Evolutionary conservation across 1,140 invertebrate genomes (phyloP).

Genomic region (Anthonomus grandis): DNA sequence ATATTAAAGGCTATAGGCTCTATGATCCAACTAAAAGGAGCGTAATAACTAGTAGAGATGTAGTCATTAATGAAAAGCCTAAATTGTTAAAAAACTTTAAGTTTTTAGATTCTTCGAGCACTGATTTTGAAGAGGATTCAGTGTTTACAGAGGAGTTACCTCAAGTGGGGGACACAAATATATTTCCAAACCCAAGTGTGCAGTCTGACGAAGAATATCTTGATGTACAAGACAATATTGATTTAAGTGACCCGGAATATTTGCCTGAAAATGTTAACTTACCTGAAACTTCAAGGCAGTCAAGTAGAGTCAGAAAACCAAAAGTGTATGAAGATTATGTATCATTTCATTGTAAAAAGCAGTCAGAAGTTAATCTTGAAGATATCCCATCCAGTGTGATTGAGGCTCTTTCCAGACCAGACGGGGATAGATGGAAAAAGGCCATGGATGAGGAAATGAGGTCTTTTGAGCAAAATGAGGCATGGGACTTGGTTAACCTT

Average conservation of each 20-base stretch:
- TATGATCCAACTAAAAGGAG: slow-evolving; percentile 35
- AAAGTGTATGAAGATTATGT: slow-evolving; percentile 27
- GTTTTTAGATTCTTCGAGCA: too few relatives aligned
- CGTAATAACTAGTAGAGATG: slow-evolving; percentile 38
- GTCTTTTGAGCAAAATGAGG: slow-evolving; percentile 40
- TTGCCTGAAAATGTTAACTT: background rate
- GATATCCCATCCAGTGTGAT: slow-evolving; percentile 19
- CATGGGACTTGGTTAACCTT: slow-evolving; percentile 42
- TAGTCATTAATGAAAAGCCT: slow-evolving; percentile 38
- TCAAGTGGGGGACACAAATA: too few relatives aligned
- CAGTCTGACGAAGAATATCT: background rate
- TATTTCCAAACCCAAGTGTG: too few relatives aligned
- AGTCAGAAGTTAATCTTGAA: too few relatives aligned
- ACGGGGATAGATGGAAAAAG: slow-evolving; percentile 37
- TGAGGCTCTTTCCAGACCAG: slow-evolving; percentile 33
- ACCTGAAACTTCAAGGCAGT: slow-evolving; percentile 5
- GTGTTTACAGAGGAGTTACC: too few relatives aligned
- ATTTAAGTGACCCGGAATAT: too few relatives aligned
- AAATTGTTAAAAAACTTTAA: too few relatives aligned
- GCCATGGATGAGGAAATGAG: slow-evolving; percentile 39
- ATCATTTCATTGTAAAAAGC: slow-evolving; percentile 12
- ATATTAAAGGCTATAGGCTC: slow-evolving; percentile 30
- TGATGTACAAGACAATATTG: background rate
- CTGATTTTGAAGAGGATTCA: too few relatives aligned
- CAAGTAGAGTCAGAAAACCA: slow-evolving; percentile 21